Percentiles rank a stretch among this genome's conserved stretches.
phyloP scores from a whole-genome alignment of 2,888 invertebrate genomes.

The Zaprionus lineosus region DNA sequence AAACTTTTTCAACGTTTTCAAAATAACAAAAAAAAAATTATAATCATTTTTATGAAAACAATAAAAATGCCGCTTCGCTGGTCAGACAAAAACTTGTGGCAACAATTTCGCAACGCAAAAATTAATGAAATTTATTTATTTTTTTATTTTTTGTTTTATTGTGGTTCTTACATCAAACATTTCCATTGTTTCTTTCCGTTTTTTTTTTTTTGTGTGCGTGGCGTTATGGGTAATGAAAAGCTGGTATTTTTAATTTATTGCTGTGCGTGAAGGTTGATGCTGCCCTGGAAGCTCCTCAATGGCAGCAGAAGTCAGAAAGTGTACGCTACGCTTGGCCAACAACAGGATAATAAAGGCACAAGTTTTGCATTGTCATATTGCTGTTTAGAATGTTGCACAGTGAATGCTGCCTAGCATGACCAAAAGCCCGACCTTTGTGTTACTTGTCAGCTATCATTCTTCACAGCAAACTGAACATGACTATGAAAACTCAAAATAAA shows the following conservation, averaged over 20 bases:
- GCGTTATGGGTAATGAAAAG: conserved; percentile 30
- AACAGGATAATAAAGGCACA: conserved; percentile 21
- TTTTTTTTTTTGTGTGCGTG: conserved; percentile 2
- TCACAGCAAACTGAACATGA: conserved; percentile 14
- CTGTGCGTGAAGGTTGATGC: conserved; percentile 26
- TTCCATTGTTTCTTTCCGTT: conserved; percentile 44
- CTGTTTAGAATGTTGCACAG: conserved; percentile 34
- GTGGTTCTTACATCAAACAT: conserved; percentile 33
- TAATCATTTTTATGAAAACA: conserved; percentile 64
- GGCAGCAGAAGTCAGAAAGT: conserved; percentile 28
- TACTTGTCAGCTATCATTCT: too few species aligned
- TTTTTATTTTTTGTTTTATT: conserved; percentile 13
- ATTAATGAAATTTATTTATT: conserved; percentile 68
- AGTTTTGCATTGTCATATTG: conserved; percentile 64
- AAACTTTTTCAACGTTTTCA: conserved; percentile 31
- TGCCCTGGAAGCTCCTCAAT: background rate
- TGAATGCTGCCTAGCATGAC: conserved; percentile 53
- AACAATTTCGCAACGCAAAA: conserved; percentile 56
- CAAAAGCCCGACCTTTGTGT: conserved; percentile 12
- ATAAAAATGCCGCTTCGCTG: conserved; percentile 52
- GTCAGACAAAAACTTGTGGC: conserved; percentile 36
- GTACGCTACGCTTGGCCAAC: conserved; percentile 22
- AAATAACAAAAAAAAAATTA: conserved; percentile 50
- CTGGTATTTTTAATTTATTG: conserved; percentile 58
- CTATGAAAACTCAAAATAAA: conserved; percentile 7